Conservation (phyloP, 2,113 vertebrate species). For the Eira barbara region DNA sequence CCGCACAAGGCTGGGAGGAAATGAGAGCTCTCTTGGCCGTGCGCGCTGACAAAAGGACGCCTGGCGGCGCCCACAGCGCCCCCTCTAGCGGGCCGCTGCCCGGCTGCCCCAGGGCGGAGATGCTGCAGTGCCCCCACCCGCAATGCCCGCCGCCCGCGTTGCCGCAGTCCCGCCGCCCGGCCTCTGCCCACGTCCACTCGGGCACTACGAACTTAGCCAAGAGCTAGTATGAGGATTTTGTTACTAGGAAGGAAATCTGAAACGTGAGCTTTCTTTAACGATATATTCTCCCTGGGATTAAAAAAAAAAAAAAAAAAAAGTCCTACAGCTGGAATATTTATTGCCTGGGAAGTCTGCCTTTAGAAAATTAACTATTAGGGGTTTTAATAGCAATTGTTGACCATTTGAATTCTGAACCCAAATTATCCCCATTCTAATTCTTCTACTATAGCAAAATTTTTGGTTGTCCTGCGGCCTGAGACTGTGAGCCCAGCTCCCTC, state of each 20-base stretch:
- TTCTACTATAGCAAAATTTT: not conserved
- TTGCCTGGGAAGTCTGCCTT: not conserved
- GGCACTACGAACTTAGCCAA: not conserved
- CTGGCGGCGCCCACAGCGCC: conserved; percentile 51
- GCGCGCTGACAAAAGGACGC: conserved; percentile 75
- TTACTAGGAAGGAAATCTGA: not conserved
- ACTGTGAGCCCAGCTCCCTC: not conserved
- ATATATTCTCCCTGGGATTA: not conserved
- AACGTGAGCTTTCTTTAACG: not conserved
- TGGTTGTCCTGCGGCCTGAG: not conserved
- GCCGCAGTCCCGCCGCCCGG: conserved; percentile 9
- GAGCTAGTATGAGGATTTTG: not conserved
- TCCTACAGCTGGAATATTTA: not conserved
- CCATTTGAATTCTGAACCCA: not conserved
- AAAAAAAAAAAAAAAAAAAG: not conserved
- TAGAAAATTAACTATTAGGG: not conserved
- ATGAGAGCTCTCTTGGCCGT: conserved; percentile 19
- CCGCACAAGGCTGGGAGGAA: conserved; percentile 57
- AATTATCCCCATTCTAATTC: not conserved
- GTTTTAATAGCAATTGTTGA: not conserved
- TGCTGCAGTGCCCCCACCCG: conserved; percentile 64
- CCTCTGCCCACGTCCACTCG: not conserved
- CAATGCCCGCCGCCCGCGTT: not conserved
- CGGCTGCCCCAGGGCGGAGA: not conserved
- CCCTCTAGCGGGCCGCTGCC: conserved; percentile 62